These are phyloP conservation scores for Chionomys nivalis DNA, from an alignment of 2,113 vertebrate species.

Conservation along the genomic window DNA sequence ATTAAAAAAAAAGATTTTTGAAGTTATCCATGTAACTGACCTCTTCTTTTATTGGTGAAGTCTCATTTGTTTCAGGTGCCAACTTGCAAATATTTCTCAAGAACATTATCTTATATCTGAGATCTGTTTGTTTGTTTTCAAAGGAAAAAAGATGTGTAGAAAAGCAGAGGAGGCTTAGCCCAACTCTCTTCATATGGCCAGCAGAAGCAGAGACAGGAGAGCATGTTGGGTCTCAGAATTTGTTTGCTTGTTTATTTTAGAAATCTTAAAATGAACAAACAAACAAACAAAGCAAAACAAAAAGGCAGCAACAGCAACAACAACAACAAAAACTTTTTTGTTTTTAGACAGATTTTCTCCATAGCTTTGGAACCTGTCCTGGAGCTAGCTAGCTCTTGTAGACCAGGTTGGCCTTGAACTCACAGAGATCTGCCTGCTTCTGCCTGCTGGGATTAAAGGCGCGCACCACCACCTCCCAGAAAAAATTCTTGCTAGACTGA, in stretches of 20 bases:
- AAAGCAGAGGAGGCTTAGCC: not conserved
- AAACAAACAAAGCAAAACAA: too few relatives aligned
- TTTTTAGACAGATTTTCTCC: too few relatives aligned
- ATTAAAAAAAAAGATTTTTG: not conserved
- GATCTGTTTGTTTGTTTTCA: conserved; percentile 57
- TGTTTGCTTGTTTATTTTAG: conserved; percentile 74
- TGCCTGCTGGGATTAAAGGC: too few relatives aligned
- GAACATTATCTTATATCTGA: conserved; percentile 49
- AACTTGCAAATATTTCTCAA: conserved; percentile 51
- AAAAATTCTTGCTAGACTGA: not conserved
- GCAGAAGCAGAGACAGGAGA: not conserved
- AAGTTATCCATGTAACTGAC: not conserved
- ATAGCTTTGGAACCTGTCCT: too few relatives aligned
- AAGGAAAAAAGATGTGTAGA: conserved; percentile 35
- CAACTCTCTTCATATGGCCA: not conserved
- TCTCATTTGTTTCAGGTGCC: conserved; percentile 50
- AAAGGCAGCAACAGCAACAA: too few relatives aligned
- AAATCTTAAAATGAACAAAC: not conserved
- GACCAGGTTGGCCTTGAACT: too few relatives aligned
- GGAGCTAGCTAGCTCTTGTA: too few relatives aligned
- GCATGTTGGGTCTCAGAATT: not conserved
- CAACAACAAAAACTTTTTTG: too few relatives aligned
- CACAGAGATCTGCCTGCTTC: too few relatives aligned
- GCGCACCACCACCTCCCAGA: too few relatives aligned
- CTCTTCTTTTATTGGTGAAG: conserved; percentile 59